Conservation (phyloP, 2,888 invertebrate species). For the Chromoteleia sp. region DNA sequence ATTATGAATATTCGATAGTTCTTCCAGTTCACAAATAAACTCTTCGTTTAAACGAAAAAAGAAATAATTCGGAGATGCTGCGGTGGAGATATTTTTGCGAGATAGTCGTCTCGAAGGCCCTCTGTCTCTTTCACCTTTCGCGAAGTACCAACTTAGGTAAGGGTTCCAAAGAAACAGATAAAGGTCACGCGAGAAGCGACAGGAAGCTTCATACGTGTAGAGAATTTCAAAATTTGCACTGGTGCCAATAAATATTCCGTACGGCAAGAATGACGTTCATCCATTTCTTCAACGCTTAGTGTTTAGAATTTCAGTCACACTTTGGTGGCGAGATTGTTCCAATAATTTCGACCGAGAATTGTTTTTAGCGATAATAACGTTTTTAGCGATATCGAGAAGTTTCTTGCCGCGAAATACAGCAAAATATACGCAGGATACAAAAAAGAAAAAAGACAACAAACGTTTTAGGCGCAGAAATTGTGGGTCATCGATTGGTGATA, state of each 20-base stretch:
- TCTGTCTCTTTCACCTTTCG: constrained; percentile 73
- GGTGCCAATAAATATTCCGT: constrained; percentile 48
- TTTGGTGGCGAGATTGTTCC: not conserved
- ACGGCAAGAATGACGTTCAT: constrained; percentile 37
- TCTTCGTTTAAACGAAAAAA: constrained; percentile 8
- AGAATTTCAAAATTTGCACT: constrained; percentile 72
- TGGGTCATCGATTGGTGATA: constrained; percentile 34
- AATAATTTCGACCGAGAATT: too few relatives aligned
- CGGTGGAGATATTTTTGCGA: constrained; percentile 75
- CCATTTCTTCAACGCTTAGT: constrained; percentile 44
- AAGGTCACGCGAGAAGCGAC: constrained; percentile 75
- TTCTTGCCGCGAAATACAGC: too few relatives aligned
- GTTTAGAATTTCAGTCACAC: constrained; percentile 33
- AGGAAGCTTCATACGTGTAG: constrained; percentile 80
- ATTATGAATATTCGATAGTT: constrained; percentile 6
- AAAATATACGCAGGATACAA: not conserved
- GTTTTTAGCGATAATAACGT: too few relatives aligned
- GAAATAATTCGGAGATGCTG: constrained; percentile 62
- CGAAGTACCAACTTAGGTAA: constrained; percentile 80
- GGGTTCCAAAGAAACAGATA: constrained; percentile 79
- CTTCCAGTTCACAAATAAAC: not conserved
- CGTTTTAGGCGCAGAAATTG: constrained; percentile 4
- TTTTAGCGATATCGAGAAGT: too few relatives aligned
- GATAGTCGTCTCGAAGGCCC: constrained; percentile 76
- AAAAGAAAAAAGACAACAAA: constrained; percentile 3